Base-by-base conservation (phyloP, 2,113 vertebrate species). In the Tor tambroides region DNA sequence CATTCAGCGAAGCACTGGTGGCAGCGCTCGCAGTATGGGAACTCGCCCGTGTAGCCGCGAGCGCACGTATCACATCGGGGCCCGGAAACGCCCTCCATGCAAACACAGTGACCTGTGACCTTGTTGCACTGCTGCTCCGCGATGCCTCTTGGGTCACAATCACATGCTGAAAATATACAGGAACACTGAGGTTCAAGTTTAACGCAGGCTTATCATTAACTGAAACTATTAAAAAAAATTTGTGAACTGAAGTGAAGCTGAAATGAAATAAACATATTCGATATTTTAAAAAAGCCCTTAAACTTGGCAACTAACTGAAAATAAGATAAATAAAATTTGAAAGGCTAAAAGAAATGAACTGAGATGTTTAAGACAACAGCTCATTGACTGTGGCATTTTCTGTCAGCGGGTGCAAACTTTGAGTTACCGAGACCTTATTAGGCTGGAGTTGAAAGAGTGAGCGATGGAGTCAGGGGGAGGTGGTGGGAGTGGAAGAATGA, bases 1-100 rank as follows among this genome's bases (percentile, higher is more conserved):
- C 98, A 99, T 26, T 97, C 95, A 0, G 95, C 91, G 0, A 99
- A 99, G 93, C 98, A 99, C 92, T 97, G 95, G 91, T 99, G 98
- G 92, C 98, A 99, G 0, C 95, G 97, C 1, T 87, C 67, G 1
- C 98, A 99, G 89, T 96, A 89, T 0, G 98, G 98, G 89, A 98
- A 99, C 51, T 93, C 91, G 2, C 98, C 98, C 0, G 96, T 96
- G 92, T 95, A 99, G 0, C 98, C 98, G 0, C 97, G 95, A 1
- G 97, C 96, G 28, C 98, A 99, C 83, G 89, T 92, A 81, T 99
- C 96, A 0, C 98, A 99, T 75, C 94, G 95, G 0, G 91, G 93
- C 0, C 96, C 98, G 5, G 97, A 95, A 3, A 99, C 95, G 0
- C 98, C 97, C 17, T 97, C 96, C 5, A 93, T 90, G 28, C 98